These are phyloP conservation scores for Macrosteles quadrilineatus DNA, from an alignment of 1,140 invertebrate species.

Conservation along the genomic window DNA sequence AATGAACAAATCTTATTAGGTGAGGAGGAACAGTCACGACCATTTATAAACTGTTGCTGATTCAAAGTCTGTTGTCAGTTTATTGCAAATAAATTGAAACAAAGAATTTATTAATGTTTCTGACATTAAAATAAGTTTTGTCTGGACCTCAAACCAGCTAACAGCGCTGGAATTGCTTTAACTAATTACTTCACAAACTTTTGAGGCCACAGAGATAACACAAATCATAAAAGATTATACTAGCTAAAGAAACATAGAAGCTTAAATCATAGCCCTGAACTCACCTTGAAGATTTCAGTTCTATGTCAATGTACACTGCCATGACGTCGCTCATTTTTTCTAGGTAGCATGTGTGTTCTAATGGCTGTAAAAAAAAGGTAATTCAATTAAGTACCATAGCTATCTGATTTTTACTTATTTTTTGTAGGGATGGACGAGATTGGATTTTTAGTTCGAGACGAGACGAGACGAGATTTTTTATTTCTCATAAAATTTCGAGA, in stretches of 20 bases:
- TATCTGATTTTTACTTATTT: too few relatives aligned
- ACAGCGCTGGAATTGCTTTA: neutral
- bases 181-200: neutral
- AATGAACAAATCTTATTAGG: too few relatives aligned
- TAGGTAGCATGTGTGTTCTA: conserved; percentile 50
- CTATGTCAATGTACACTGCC: conserved; percentile 54
- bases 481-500: too few relatives aligned
- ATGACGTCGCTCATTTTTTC: conserved; percentile 54
- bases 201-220: neutral
- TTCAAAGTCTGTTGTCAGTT: too few relatives aligned
- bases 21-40: too few relatives aligned
- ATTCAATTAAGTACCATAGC: too few relatives aligned
- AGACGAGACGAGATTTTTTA: too few relatives aligned
- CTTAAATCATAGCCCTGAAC: neutral
- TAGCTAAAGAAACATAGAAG: neutral
- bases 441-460: too few relatives aligned
- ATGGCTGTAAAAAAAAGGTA: conserved; percentile 44
- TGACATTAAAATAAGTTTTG: neutral
- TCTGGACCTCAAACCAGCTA: neutral
- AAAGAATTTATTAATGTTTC: neutral
- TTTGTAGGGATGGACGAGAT: too few relatives aligned
- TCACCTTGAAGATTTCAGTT: conserved; percentile 51
- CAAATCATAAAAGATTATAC: neutral
- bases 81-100: neutral
- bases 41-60: too few relatives aligned